These are phyloP conservation scores for Amphipoea lucens DNA, from an alignment of 2,888 invertebrate species.

Conservation along the genomic window DNA sequence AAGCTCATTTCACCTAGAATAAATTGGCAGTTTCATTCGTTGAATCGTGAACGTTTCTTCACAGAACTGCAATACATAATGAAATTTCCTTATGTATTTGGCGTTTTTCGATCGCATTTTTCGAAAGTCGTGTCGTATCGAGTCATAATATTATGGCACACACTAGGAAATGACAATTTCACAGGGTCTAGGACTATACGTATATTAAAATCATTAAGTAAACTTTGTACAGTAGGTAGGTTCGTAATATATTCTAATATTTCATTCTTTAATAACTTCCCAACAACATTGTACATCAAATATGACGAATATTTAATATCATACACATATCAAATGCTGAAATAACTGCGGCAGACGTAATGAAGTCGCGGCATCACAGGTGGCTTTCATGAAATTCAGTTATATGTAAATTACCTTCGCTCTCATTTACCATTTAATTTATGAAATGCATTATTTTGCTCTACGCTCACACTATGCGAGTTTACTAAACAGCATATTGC, in stretches of 20 bases:
- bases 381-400: slow-evolving; percentile 61
- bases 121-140: not conserved
- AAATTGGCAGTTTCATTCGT: not conserved
- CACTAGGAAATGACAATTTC: not conserved
- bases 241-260: not conserved
- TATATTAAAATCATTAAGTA: slow-evolving; percentile 19
- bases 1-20: too few relatives aligned
- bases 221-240: not conserved
- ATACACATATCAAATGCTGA: slow-evolving; percentile 41
- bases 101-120: not conserved
- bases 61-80: not conserved
- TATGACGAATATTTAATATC: slow-evolving; percentile 41
- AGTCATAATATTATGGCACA: not conserved
- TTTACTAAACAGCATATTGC: slow-evolving; percentile 32
- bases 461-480: slow-evolving; percentile 18
- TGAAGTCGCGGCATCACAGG: slow-evolving; percentile 54
- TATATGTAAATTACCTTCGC: slow-evolving; percentile 61
- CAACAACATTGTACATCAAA: slow-evolving; percentile 21
- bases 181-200: not conserved
- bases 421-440: slow-evolving; percentile 59
- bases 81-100: not conserved
- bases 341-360: slow-evolving; percentile 51
- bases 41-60: not conserved
- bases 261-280: slow-evolving; percentile 10
- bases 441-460: slow-evolving; percentile 57